Base-by-base conservation (phyloP, 2,888 invertebrate genomes). In the Gandaritis pyraliata region DNA sequence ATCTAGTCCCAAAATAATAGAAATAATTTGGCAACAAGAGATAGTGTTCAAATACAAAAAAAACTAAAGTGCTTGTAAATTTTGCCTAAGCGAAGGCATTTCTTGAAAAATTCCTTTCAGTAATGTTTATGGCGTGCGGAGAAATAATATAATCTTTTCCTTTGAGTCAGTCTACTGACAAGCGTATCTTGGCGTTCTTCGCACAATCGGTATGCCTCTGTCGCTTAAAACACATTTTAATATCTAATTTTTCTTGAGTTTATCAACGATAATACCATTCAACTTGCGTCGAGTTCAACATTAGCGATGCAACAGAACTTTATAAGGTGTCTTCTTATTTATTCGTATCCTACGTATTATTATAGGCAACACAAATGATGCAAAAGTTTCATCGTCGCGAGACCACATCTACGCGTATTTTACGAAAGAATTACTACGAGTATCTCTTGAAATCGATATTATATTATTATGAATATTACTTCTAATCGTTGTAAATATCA, bases 211-310 rank as follows among this genome's bases (percentile, higher is more conserved):
- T 11, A 45, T 18, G 43, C 15, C 2, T 45, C 2, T 45, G 39
- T 39, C 39, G 5, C n/a, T 3, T 39, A 39, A n/a, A n/a, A 39
- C 12, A 39, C 29, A 36, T 18, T n/a, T 12, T 43, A 15, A 7
- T 13, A 29, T 29, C 56, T 23, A 5, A 6, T 23, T 23, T 23
- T 23, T 23, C 23, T 23, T 23, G 23, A 3, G 23, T 23, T 1
- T 13, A 11, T 51, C 41, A 4, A 16, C 30, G 29, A 55, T 38
- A 23, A 58, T 29, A 29, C 50, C 41, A 48, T 50, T 56, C 56
- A 30, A 16, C 18, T 29, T 39, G 62, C 39, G 45, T 63, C 65
- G 53, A 46, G 57, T 65, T 65, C 56, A 29, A 53, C 46, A 36
- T 53, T 29, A n/a, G n/a, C n/a, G 51, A 15, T 48, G n/a, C 18